Conservation (phyloP, 2,113 vertebrate genomes). For the Donacobius atricapilla region DNA sequence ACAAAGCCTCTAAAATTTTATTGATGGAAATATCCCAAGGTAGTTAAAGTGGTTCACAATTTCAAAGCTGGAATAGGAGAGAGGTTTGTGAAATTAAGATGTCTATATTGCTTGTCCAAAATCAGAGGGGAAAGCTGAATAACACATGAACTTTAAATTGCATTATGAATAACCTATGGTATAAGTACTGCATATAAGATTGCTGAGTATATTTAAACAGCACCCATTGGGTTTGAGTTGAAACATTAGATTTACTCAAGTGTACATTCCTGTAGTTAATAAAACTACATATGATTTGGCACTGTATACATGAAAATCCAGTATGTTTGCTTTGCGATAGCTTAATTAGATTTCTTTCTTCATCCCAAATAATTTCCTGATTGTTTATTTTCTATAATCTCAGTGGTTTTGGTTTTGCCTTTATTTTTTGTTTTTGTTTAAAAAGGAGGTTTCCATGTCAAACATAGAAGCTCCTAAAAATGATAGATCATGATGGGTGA, state of each 20-base stretch:
- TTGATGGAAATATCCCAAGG: not conserved
- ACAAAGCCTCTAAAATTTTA: not conserved
- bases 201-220: not conserved
- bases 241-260: not conserved
- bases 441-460: rapidly evolving
- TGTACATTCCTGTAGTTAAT: not conserved
- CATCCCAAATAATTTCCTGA: not conserved
- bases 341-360: not conserved
- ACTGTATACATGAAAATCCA: not conserved
- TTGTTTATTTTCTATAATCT: not conserved
- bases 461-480: not conserved
- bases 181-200: not conserved
- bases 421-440: not conserved
- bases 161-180: not conserved
- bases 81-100: not conserved
- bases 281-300: not conserved
- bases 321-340: not conserved
- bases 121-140: not conserved
- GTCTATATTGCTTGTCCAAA: not conserved
- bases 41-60: not conserved
- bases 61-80: not conserved
- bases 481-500: not conserved
- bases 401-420: not conserved
- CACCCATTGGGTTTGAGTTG: not conserved
- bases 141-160: not conserved